Evolutionary conservation across 92 coral and sea anemone species (phyloP).

Genomic region (Zoanthus gigantus): DNA sequence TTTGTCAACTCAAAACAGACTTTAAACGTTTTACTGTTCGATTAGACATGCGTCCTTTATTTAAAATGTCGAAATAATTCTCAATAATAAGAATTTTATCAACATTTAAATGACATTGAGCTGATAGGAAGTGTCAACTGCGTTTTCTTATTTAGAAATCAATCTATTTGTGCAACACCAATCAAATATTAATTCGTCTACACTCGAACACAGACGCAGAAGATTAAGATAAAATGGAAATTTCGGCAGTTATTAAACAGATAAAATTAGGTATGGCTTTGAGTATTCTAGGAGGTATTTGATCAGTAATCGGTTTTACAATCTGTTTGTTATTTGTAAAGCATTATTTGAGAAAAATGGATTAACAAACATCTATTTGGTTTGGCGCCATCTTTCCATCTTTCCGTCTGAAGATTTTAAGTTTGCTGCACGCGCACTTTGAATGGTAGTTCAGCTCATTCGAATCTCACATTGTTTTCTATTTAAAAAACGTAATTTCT

Average conservation of each 20-base stretch:
- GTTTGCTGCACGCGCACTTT: not conserved
- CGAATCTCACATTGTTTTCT: constrained; percentile 2
- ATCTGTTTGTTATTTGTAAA: constrained; percentile 27
- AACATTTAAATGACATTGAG: not conserved
- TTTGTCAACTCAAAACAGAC: not conserved
- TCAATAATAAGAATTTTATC: constrained; percentile 19
- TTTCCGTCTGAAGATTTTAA: constrained; percentile 34
- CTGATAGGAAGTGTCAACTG: not conserved
- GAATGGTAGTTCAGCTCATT: not conserved
- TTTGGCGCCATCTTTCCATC: constrained; percentile 40
- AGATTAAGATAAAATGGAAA: constrained; percentile 15
- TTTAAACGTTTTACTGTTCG: not conserved
- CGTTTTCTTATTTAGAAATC: constrained; percentile 3
- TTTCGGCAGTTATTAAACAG: constrained; percentile 21
- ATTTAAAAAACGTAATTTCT: not conserved
- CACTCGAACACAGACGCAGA: constrained; percentile 15
- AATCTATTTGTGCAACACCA: constrained; percentile 16
- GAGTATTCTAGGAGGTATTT: not conserved
- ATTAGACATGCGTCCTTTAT: not conserved
- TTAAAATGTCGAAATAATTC: not conserved
- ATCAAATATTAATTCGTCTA: constrained; percentile 23
- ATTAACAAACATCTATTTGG: constrained; percentile 27
- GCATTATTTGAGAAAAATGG: constrained; percentile 35
- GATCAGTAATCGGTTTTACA: constrained; percentile 11
- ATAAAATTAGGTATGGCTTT: constrained; percentile 23